Conservation (phyloP, 2,888 invertebrate species). For the Drosophila kuntzei region DNA sequence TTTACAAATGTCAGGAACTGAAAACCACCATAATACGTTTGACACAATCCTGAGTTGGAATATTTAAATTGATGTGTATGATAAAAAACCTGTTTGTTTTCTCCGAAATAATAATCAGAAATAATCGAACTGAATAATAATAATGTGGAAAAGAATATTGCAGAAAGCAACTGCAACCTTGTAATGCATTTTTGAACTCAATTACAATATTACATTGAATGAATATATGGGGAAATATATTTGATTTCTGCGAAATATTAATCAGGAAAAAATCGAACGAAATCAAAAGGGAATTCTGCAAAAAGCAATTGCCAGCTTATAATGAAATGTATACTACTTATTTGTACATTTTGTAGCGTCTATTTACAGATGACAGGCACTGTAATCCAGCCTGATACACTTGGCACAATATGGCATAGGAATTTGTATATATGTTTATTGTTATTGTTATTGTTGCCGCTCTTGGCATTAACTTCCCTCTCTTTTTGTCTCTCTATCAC, state of each 20-base stretch:
- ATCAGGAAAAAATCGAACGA: neutral
- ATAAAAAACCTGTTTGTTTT: neutral
- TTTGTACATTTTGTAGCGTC: conserved; percentile 10
- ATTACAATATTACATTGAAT: neutral
- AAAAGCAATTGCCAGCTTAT: neutral
- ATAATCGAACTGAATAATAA: neutral
- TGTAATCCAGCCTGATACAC: conserved; percentile 41
- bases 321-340: neutral
- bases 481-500: neutral
- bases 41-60: neutral
- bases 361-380: conserved; percentile 30
- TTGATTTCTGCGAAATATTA: neutral
- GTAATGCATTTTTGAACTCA: neutral
- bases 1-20: neutral
- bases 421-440: conserved; percentile 65
- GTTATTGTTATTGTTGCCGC: conserved; percentile 46
- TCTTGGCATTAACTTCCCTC: conserved; percentile 16
- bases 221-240: neutral
- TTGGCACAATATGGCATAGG: conserved; percentile 66
- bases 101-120: neutral
- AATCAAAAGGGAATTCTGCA: neutral
- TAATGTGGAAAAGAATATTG: neutral
- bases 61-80: neutral
- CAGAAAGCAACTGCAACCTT: too few relatives aligned
- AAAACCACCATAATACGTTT: neutral